Evolutionary conservation across 35 echinoderm and acorn worm species (phyloP), one percentile per base, ranked within the genome.

Genomic region (Anneissia japonica): DNA sequence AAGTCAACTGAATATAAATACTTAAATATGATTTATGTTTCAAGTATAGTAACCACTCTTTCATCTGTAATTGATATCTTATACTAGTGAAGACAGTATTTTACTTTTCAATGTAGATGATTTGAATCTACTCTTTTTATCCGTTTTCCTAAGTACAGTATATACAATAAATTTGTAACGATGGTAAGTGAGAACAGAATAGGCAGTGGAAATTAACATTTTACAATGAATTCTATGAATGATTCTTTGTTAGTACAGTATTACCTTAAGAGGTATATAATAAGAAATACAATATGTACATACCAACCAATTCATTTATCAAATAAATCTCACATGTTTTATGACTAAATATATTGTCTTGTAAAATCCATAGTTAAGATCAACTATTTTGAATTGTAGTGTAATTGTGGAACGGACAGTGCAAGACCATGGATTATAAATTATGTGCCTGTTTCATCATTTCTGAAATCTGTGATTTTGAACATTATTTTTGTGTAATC

Each of bases 271-370:
- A 64, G 26, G 51, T 64, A 23, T n/a, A n/a, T 64, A 64, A 64
- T 64, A 64, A 64, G 19, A 64, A 45, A 45, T 45, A 12, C 11
- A 64, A 64, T 64, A 64, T 64, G 51, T 64, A 64, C 51, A 64
- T 64, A 64, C 51, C 1, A 19, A 64, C 51, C 51, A 64, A 26
- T 64, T 16, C 51, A 64, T 64, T 23, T 64, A 64, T 19, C 51
- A 64, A 64, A 64, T 9, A 64, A 64, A 64, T 64, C 26, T 64
- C 26, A 23, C 10, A 64, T 64, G 51, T 64, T 64, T 9, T 64
- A 64, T 64, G 51, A 64, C 51, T 64, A 64, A 64, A 64, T 64
- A 64, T 64, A 64, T 64, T 64, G 51, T 64, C 51, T 64, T 64
- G 51, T 64, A 16, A 64, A n/a, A 64, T 64, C 51, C 21, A 64